phyloP scores from a whole-genome alignment of 1,140 invertebrate genomes.

The Drosophila repleta region DNA sequence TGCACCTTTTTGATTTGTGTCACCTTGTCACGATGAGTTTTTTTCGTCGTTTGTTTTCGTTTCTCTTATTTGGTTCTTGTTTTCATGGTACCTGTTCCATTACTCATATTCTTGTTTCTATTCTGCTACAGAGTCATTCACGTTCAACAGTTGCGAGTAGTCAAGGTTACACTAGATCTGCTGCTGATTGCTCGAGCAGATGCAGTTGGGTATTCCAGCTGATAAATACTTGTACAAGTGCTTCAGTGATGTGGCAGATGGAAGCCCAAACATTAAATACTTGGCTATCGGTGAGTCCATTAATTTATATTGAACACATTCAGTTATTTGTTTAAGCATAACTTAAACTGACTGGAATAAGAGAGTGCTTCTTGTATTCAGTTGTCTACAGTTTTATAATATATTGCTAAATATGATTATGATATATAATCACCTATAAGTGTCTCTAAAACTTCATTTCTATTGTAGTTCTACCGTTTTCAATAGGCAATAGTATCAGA shows the following conservation, averaged over 20 bases:
- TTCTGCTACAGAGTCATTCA: slow-evolving; percentile 16
- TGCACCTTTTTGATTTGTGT: slow-evolving; percentile 79
- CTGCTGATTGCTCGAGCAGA: not conserved
- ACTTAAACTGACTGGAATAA: too few relatives aligned
- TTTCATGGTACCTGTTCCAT: slow-evolving; percentile 33
- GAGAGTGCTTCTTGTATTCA: too few relatives aligned
- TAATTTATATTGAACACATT: too few relatives aligned
- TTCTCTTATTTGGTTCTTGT: slow-evolving; percentile 8
- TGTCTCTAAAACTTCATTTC: too few relatives aligned
- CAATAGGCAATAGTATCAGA: too few relatives aligned
- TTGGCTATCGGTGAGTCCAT: too few relatives aligned
- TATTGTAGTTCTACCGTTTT: too few relatives aligned
- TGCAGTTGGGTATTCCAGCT: not conserved
- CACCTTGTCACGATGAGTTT: slow-evolving; percentile 55
- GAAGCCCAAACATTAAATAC: not conserved
- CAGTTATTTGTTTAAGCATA: too few relatives aligned
- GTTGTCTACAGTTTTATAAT: too few relatives aligned
- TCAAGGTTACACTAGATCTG: slow-evolving; percentile 22
- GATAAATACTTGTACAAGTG: not conserved
- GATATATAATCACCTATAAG: too few relatives aligned
- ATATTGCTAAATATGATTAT: too few relatives aligned
- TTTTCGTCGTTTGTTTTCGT: slow-evolving; percentile 39
- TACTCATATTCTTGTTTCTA: not conserved
- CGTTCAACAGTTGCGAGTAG: slow-evolving; percentile 25
- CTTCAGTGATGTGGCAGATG: not conserved